Conservation (phyloP, 1,140 invertebrate species). For the Drosophila ambigua region DNA sequence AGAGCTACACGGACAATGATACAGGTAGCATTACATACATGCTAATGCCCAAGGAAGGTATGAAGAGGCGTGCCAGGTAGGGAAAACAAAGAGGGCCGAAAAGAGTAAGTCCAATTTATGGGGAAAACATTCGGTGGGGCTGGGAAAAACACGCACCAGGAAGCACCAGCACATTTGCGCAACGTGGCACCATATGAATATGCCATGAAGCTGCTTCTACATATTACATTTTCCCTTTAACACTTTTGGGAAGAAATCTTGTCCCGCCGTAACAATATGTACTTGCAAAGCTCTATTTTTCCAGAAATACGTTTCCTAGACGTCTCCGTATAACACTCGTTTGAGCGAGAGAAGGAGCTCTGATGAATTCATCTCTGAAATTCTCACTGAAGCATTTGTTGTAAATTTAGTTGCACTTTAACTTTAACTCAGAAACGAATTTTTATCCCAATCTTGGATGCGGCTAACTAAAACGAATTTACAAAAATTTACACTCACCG, state of each 20-base stretch:
- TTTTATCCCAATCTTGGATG: conserved; percentile 38
- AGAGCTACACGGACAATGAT: conserved; percentile 24
- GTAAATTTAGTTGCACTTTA: conserved; percentile 5
- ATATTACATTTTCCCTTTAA: no score
- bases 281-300: no score
- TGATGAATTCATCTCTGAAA: conserved; percentile 17
- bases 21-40: conserved; percentile 55
- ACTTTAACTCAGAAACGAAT: conserved; percentile 5
- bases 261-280: no score
- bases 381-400: conserved; percentile 6
- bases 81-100: conserved; percentile 61
- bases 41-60: background rate
- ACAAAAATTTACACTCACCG: conserved; percentile 43
- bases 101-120: conserved; percentile 79
- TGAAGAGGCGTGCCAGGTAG: background rate
- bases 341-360: no score
- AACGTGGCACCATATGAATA: conserved; percentile 52
- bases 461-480: conserved; percentile 57
- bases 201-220: conserved; percentile 12
- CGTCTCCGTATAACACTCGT: background rate
- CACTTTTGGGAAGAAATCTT: no score
- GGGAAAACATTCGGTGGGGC: conserved; percentile 54
- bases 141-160: conserved; percentile 27
- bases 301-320: background rate
- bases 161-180: conserved; percentile 46